Base-by-base conservation (phyloP, 2,797 vertebrate genomes). In the Brachymystax lenok region DNA sequence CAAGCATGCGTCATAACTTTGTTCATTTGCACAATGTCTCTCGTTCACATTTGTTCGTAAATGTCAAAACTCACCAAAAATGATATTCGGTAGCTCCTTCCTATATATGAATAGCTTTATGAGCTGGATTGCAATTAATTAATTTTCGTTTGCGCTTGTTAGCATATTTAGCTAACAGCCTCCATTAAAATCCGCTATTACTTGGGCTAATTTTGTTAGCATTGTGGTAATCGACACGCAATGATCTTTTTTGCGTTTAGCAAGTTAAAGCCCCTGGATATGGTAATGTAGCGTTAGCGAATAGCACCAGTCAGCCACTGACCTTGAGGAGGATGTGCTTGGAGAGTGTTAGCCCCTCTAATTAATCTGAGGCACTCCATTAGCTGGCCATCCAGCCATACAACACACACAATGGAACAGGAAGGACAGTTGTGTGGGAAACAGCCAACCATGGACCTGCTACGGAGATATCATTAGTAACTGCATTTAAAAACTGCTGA, bases 361-460 rank as follows among this genome's bases (percentile, higher is more conserved):
- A 94, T 93, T 94, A 89, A 93, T 93, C 92, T 91, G 90, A 93
- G 92, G 93, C 93, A 94, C 92, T 88, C 92, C 93, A 95, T 95
- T 94, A 94, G 90, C 92, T 89, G 84, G 91, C 89, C 85, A 92
- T 90, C 88, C 91, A 94, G 88, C 92, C 91, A 90, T 89, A 90
- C 88, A 90, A 89, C 68, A 92, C 87, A 46, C 73, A 92, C 90
- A 88, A 83, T 79, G 80, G 83, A 86, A 88, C 78, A 82, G 83
- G 82, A 85, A 89, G 87, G 84, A 91, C 90, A 87, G 87, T 91
- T 90, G 88, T 89, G 82, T 75, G 87, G 86, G 87, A 89, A 91
- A 84, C 87, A 85, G 90, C 59, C n/a, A 85, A 88, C 85, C 84
- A 80, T 14, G 87, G 87, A 84, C 87, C 81, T 74, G 54, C 88